Evolutionary conservation across 2,113 vertebrate species (phyloP).

Genomic region (Centropristis striata): DNA sequence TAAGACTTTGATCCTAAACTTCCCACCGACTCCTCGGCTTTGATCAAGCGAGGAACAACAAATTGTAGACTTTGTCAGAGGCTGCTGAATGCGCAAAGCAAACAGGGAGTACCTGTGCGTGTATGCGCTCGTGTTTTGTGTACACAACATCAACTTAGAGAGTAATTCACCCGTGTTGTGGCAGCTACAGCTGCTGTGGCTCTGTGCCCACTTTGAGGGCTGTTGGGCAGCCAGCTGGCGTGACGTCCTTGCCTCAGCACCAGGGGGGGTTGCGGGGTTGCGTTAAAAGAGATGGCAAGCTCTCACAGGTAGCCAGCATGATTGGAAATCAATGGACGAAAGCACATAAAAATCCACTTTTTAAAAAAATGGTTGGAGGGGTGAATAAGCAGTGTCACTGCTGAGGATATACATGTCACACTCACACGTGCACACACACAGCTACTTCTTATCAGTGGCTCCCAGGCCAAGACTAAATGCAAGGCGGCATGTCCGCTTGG

Average conservation of each 20-base stretch:
- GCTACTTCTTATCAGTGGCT: slow-evolving; percentile 79
- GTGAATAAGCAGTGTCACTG: slow-evolving; percentile 31
- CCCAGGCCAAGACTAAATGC: slow-evolving; percentile 77
- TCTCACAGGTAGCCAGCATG: slow-evolving; percentile 61
- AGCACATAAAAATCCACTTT: slow-evolving; percentile 31
- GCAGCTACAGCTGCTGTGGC: slow-evolving; percentile 70
- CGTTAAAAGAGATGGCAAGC: slow-evolving; percentile 44
- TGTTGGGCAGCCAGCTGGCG: slow-evolving; percentile 68
- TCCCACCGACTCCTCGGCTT: slow-evolving; percentile 46
- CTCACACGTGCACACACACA: slow-evolving; percentile 31
- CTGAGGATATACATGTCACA: slow-evolving; percentile 59
- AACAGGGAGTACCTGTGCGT: slow-evolving; percentile 23
- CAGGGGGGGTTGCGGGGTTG: no score
- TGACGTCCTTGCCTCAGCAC: slow-evolving; percentile 43
- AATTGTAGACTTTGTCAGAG: slow-evolving; percentile 46
- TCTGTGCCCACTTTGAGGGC: slow-evolving; percentile 56
- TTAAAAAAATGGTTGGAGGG: slow-evolving; percentile 20
- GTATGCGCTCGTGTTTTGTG: slow-evolving; percentile 31
- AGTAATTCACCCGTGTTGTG: slow-evolving; percentile 69
- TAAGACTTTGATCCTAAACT: slow-evolving; percentile 51
- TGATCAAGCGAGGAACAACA: slow-evolving; percentile 57
- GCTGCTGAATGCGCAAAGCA: slow-evolving; percentile 23
- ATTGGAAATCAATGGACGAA: slow-evolving; percentile 62
- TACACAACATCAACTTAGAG: slow-evolving; percentile 63
- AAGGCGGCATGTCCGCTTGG: slow-evolving; percentile 72